A percentile compares a stretch with the other conserved stretches of the same genome.
phyloP scores from a whole-genome alignment of 1,140 invertebrate genomes.

The Neodiprion lecontei region DNA sequence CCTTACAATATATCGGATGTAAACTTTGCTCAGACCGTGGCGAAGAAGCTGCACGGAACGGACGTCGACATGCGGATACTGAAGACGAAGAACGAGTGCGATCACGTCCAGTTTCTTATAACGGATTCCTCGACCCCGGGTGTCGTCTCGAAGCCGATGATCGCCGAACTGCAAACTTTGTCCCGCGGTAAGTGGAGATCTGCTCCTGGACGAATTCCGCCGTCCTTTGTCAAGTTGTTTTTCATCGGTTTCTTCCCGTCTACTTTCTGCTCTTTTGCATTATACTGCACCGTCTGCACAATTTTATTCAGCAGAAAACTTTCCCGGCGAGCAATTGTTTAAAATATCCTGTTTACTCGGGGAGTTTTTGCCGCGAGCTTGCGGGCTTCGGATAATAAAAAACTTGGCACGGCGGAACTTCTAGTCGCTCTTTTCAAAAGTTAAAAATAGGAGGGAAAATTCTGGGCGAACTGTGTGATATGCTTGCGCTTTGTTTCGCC shows the following conservation, averaged over 20 bases:
- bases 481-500: too few relatives aligned
- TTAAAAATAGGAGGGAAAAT: too few relatives aligned
- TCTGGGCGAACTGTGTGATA: too few relatives aligned
- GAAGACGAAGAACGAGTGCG: conserved; percentile 84
- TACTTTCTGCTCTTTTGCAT: neutral
- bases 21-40: conserved; percentile 75
- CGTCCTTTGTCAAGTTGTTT: neutral
- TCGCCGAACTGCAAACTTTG: conserved; percentile 74
- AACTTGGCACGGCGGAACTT: too few relatives aligned
- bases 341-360: neutral
- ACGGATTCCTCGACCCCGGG: conserved; percentile 77
- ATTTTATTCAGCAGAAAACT: neutral
- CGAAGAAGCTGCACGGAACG: conserved; percentile 88
- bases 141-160: conserved; percentile 68
- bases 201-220: neutral
- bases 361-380: neutral
- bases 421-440: too few relatives aligned
- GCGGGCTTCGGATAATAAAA: neutral
- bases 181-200: conserved; percentile 68
- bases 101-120: conserved; percentile 95
- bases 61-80: conserved; percentile 91
- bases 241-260: neutral
- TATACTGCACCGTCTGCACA: neutral
- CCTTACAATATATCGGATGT: conserved; percentile 23
- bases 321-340: neutral